Conservation (phyloP, 2,888 invertebrate species). For the Molanna angustata region DNA sequence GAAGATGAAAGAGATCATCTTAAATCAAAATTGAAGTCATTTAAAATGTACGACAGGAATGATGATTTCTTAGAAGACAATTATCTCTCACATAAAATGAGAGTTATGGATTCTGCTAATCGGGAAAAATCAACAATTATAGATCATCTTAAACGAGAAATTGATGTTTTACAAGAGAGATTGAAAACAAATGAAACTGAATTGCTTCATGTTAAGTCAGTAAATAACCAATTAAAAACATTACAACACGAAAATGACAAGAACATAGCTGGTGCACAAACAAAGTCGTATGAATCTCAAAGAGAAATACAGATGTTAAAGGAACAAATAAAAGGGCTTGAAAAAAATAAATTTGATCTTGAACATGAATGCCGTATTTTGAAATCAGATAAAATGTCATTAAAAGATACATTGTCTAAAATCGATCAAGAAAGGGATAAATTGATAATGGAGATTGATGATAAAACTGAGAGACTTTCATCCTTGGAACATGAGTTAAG, state of each 20-base stretch:
- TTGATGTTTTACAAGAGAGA: conserved; percentile 48
- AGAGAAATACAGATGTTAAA: conserved; percentile 61
- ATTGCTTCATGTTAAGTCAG: conserved; percentile 50
- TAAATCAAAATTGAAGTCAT: conserved; percentile 52
- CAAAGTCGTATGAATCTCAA: conserved; percentile 62
- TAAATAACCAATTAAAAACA: conserved; percentile 58
- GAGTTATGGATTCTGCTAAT: not conserved
- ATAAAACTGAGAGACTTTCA: conserved; percentile 67
- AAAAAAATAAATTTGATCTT: conserved; percentile 57
- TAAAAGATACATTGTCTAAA: conserved; percentile 61
- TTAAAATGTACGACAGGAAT: not conserved
- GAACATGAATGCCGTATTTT: conserved; percentile 60
- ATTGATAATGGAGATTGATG: conserved; percentile 64
- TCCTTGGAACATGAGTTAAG: conserved; percentile 64
- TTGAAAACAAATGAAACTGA: conserved; percentile 50
- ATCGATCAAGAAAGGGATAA: conserved; percentile 72
- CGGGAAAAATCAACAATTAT: no score
- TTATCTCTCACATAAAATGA: no score
- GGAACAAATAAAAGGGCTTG: conserved; percentile 56
- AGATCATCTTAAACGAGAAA: conserved; percentile 32
- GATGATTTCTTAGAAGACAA: no score
- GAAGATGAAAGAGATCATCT: conserved; percentile 59
- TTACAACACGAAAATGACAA: conserved; percentile 76
- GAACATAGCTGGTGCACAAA: conserved; percentile 65
- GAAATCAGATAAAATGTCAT: conserved; percentile 60